These are phyloP conservation scores for Drosophila serrata DNA, from an alignment of 1,140 invertebrate genomes.

Conservation along the genomic window DNA sequence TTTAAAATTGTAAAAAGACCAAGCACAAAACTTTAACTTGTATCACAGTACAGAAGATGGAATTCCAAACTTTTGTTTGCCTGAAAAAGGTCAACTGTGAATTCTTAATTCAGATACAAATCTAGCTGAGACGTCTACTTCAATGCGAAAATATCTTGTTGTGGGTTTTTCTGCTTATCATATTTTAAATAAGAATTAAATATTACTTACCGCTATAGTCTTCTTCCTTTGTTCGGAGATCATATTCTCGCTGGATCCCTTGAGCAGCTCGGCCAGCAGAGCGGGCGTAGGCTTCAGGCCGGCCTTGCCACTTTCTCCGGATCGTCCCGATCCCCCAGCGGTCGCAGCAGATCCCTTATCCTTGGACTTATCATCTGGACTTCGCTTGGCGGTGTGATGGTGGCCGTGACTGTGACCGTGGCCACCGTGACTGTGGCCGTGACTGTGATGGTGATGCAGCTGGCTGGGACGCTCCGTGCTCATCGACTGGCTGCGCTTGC, in stretches of 20 bases:
- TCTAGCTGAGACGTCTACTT: too few relatives aligned
- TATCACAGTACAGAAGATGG: neutral
- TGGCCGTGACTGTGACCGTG: constrained; percentile 53
- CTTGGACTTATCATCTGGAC: constrained; percentile 61
- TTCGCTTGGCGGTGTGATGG: constrained; percentile 59
- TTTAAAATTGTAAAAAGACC: neutral
- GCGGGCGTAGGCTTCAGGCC: constrained; percentile 88
- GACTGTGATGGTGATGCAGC: constrained; percentile 43
- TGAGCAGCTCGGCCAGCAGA: constrained; percentile 90
- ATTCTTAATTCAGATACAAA: neutral
- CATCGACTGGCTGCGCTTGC: constrained; percentile 73
- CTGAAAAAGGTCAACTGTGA: too few relatives aligned
- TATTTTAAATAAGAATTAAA: too few relatives aligned
- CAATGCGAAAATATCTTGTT: too few relatives aligned
- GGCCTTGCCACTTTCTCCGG: constrained; percentile 30
- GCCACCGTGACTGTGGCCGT: constrained; percentile 45
- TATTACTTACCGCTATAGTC: constrained; percentile 75
- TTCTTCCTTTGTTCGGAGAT: constrained; percentile 86
- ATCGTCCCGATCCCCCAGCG: neutral
- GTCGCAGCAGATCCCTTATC: neutral
- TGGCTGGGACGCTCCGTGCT: constrained; percentile 60
- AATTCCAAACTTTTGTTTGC: neutral
- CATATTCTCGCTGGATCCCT: constrained; percentile 91
- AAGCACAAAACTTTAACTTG: neutral
- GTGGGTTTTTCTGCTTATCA: neutral